Evolutionary conservation across 2,797 vertebrate species (phyloP).

Genomic region (Cuniculus paca): DNA sequence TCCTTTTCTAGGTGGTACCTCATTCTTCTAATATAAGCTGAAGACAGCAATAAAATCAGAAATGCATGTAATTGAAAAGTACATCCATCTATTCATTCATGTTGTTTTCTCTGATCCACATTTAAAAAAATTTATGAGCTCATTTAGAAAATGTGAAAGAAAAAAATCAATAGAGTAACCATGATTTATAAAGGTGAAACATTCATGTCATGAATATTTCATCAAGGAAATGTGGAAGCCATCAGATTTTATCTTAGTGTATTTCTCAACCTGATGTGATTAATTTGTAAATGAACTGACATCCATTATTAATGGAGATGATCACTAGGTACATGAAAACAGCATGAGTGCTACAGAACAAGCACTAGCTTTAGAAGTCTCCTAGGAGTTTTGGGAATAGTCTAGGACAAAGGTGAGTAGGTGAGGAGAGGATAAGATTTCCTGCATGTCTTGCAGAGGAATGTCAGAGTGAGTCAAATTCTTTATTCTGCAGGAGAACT

Average conservation of each 20-base stretch:
- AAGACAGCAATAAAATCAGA: conserved; percentile 76
- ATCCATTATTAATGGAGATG: conserved; percentile 62
- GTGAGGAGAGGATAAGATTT: neutral
- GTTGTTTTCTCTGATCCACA: conserved; percentile 78
- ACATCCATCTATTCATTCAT: conserved; percentile 76
- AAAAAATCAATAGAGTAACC: conserved; percentile 78
- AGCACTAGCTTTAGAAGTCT: neutral
- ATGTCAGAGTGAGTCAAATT: neutral
- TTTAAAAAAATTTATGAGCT: conserved; percentile 81
- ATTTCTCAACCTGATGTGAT: conserved; percentile 78
- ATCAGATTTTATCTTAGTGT: conserved; percentile 55
- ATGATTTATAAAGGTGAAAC: conserved; percentile 79
- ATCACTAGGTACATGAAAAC: conserved; percentile 13
- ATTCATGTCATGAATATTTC: conserved; percentile 79
- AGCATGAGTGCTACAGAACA: neutral
- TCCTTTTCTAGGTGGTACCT: neutral
- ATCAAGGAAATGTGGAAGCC: conserved; percentile 74
- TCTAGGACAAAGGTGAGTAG: neutral
- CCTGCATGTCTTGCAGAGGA: neutral
- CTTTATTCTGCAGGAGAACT: neutral
- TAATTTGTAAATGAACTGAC: conserved; percentile 73
- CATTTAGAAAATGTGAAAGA: conserved; percentile 79
- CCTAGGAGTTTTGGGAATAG: neutral
- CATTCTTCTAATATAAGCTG: conserved; percentile 62
- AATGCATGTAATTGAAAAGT: conserved; percentile 80